These are phyloP conservation scores for Vultur gryphus DNA, from an alignment of 2,797 vertebrate species.

Conservation along the genomic window DNA sequence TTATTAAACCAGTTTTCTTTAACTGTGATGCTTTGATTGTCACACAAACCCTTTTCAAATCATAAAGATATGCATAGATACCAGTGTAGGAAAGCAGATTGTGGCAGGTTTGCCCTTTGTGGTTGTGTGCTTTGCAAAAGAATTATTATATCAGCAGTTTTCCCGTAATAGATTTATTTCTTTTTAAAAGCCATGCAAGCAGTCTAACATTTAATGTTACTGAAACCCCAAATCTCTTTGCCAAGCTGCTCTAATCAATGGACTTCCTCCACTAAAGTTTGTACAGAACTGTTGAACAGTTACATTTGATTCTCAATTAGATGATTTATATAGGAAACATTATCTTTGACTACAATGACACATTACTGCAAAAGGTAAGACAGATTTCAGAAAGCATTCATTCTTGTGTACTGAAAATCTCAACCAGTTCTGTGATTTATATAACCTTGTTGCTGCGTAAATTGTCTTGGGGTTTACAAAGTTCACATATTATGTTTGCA, in stretches of 20 bases:
- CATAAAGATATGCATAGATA: conserved; percentile 58
- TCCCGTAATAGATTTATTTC: conserved; percentile 65
- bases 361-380: conserved; percentile 55
- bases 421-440: conserved; percentile 65
- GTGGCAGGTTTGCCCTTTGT: conserved; percentile 62
- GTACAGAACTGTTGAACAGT: conserved; percentile 67
- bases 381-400: conserved; percentile 45
- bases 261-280: conserved; percentile 57
- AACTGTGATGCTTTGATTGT: conserved; percentile 59
- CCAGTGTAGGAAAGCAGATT: conserved; percentile 62
- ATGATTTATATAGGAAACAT: conserved; percentile 68
- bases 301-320: conserved; percentile 59
- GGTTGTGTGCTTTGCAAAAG: conserved; percentile 68
- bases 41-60: conserved; percentile 44
- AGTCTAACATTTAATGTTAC: conserved; percentile 64
- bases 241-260: conserved; percentile 66
- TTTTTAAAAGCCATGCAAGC: conserved; percentile 67
- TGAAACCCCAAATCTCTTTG: conserved; percentile 65
- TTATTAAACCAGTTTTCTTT: conserved; percentile 65
- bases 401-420: conserved; percentile 64
- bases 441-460: conserved; percentile 65
- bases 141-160: conserved; percentile 57
- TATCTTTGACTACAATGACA: conserved; percentile 38
- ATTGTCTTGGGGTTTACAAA: conserved; percentile 72
- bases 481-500: conserved; percentile 75